phyloP scores from a whole-genome alignment of 2,797 vertebrate species.

The Galago senegalensis region DNA sequence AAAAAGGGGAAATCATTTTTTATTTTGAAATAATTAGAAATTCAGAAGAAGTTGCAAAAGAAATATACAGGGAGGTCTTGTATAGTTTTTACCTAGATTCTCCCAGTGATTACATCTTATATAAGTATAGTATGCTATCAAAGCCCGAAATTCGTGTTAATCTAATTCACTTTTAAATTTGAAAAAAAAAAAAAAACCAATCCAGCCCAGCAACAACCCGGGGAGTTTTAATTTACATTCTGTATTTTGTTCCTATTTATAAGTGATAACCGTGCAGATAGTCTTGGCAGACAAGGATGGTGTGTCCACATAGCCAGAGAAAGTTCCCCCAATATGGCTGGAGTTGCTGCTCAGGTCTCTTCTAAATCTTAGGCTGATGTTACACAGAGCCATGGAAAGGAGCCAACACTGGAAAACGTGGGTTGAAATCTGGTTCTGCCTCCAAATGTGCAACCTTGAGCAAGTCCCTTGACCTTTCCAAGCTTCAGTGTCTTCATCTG shows the following conservation, averaged over 20 bases:
- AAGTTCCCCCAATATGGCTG: accelerated
- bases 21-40: conserved; percentile 12
- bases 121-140: neutral
- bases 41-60: neutral
- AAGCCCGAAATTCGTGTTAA: neutral
- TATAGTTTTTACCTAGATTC: neutral
- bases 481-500: neutral
- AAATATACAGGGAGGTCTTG: neutral
- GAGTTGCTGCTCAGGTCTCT: neutral
- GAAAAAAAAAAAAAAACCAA: neutral
- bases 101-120: neutral
- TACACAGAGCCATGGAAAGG: neutral
- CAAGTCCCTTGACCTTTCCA: neutral
- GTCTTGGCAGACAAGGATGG: neutral
- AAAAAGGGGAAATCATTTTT: neutral
- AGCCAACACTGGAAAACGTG: neutral
- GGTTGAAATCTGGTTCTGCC: neutral
- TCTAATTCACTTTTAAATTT: conserved; percentile 51
- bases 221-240: neutral
- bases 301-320: accelerated
- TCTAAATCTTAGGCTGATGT: neutral
- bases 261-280: neutral
- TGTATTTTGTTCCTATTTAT: neutral
- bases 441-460: neutral
- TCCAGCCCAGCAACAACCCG: neutral